Conservation (phyloP, 2,888 invertebrate species). For the Teleiodes luculella region DNA sequence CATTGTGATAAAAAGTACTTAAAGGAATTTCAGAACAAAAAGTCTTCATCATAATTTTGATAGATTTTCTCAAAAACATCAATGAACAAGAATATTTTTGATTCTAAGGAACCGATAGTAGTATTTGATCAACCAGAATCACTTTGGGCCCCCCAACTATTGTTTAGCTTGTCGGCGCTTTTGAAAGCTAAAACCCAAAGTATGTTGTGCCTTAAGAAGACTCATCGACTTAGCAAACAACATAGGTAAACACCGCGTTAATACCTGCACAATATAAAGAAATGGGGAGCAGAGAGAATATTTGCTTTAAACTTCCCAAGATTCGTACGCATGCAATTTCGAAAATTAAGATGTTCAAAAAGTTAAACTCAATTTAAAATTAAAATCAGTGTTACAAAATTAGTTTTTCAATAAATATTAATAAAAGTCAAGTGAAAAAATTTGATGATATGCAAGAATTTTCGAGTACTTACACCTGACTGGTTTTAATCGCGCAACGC, state of each 20-base stretch:
- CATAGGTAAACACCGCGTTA: slow-evolving; percentile 61
- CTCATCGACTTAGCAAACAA: slow-evolving; percentile 71
- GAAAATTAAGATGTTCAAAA: neutral
- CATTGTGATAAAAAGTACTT: too few relatives aligned
- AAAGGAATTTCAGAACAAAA: too few relatives aligned
- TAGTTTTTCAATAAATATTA: neutral
- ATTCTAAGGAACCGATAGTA: slow-evolving; percentile 47
- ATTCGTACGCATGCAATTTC: slow-evolving; percentile 27
- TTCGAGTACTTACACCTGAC: slow-evolving; percentile 12
- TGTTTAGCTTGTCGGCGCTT: slow-evolving; percentile 70
- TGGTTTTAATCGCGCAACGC: slow-evolving; percentile 28
- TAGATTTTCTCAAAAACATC: neutral
- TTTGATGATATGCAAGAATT: slow-evolving; percentile 15
- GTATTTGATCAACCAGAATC: slow-evolving; percentile 66
- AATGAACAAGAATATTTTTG: slow-evolving; percentile 57
- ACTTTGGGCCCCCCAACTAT: slow-evolving; percentile 58
- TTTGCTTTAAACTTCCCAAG: slow-evolving; percentile 53
- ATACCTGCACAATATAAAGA: slow-evolving; percentile 71
- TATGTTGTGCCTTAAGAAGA: slow-evolving; percentile 71
- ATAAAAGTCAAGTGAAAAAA: slow-evolving; percentile 3
- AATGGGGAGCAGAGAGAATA: slow-evolving; percentile 67
- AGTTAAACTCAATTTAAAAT: too few relatives aligned
- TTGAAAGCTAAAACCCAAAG: slow-evolving; percentile 78
- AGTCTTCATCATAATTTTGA: too few relatives aligned
- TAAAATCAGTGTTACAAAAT: neutral